Base-by-base conservation (phyloP, 1,140 invertebrate genomes). In the Pseudomyrmex concolor region DNA sequence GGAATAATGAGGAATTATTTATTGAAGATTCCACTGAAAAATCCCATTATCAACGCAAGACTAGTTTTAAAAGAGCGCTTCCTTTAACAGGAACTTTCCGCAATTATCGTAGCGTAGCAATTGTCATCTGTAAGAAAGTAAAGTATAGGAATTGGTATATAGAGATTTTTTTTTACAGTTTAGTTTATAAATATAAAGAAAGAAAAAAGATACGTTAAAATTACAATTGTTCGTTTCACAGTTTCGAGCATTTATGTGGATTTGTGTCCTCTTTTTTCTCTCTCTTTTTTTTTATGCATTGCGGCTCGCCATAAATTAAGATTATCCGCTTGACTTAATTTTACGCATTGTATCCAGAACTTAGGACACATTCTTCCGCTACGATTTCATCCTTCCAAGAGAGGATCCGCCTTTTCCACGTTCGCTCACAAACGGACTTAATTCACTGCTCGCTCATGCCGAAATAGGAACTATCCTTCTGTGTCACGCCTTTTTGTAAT, bases 401-500 rank as follows among this genome's bases (percentile, higher is more conserved):
- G 22, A 85, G 70, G 86, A 81, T 77, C 86, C 86, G 86, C 86
- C 86, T 87, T 87, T 88, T 88, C 81, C 86, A 67, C 86, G 86
- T 88, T 72, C 68, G 86, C 34, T 84, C 76, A 84, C 71, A 19
- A 85, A 48, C 59, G 76, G 74, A 87, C 83, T 88, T 88, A 84
- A 87, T 88, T 88, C 86, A 87, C 86, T 85, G 85, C 55, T 86
- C 76, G 50, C 71, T 48, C 60, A 67, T 67, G 76, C 68, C 48
- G 45, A 73, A 63, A 50, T 70, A 63, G 54, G 71, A 60, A 59
- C 74, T 60, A 67, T 60, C 10, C 59, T 34, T 34, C 8, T 17
- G 48, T 25, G 76, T 51, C 76, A 76, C 86, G 83, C 86, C 86
- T 87, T 87, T 87, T 76, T 62, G 71, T 63, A 63, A 84, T 88